Conservation (phyloP, 1,140 invertebrate genomes). For the Drosophila kikkawai region DNA sequence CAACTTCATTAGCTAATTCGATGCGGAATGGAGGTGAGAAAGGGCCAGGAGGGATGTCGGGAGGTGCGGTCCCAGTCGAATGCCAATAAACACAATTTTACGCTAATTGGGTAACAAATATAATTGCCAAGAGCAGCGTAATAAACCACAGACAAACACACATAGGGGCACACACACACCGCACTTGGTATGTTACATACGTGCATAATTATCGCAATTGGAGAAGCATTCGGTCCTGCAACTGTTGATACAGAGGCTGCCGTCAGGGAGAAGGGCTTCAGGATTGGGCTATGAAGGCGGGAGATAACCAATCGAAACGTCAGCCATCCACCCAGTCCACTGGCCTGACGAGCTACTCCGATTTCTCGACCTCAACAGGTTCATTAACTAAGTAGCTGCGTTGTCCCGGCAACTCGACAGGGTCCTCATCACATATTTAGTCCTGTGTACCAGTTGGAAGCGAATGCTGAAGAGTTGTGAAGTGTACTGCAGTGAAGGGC, state of each 20-base stretch:
- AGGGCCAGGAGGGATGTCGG: not conserved
- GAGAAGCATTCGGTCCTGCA: slow-evolving; percentile 45
- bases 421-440: slow-evolving; percentile 23
- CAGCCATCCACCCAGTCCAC: slow-evolving; percentile 25
- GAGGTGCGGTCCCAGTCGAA: slow-evolving; percentile 42
- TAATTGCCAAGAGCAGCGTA: slow-evolving; percentile 83
- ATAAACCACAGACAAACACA: slow-evolving; percentile 78
- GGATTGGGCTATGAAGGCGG: not conserved
- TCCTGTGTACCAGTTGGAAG: slow-evolving; percentile 25
- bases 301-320: slow-evolving; percentile 49
- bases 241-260: slow-evolving; percentile 33
- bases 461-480: slow-evolving; percentile 11
- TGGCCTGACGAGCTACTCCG: slow-evolving; percentile 37
- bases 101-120: slow-evolving; percentile 84
- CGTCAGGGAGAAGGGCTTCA: not conserved
- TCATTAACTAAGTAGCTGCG: slow-evolving; percentile 77
- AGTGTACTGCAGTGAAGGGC: slow-evolving; percentile 10
- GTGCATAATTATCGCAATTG: slow-evolving; percentile 60
- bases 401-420: slow-evolving; percentile 62
- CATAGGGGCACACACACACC: slow-evolving; percentile 24
- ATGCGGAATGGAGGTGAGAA: slow-evolving; percentile 35
- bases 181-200: slow-evolving; percentile 8
- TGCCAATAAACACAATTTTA: slow-evolving; percentile 84
- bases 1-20: slow-evolving; percentile 83
- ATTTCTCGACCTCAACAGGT: slow-evolving; percentile 73